phyloP scores from a whole-genome alignment of 1,140 invertebrate genomes.

The Laupala kohalensis region DNA sequence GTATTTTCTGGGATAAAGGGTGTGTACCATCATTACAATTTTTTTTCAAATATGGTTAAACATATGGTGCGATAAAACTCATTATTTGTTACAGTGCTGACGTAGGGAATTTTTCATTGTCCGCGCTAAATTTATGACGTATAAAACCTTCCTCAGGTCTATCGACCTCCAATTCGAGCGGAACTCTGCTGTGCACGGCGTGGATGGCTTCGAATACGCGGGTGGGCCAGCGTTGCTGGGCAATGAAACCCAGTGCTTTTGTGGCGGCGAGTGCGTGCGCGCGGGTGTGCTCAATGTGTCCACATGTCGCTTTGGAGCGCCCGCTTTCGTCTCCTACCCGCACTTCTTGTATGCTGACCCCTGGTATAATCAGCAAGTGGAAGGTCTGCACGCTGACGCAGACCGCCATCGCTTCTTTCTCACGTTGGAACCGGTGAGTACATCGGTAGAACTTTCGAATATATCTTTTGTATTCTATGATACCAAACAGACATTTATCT shows the following conservation, averaged over 20 bases:
- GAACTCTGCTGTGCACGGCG: conserved; percentile 28
- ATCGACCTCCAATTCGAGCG: conserved; percentile 23
- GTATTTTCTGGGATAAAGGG: too few species aligned
- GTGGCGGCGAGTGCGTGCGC: conserved; percentile 28
- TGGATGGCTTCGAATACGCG: conserved; percentile 43
- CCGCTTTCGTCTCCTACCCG: conserved; percentile 69
- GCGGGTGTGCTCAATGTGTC: conserved; percentile 53
- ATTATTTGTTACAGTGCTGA: too few species aligned
- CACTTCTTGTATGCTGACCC: conserved; percentile 74
- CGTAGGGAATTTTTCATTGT: too few species aligned
- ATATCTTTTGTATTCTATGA: background rate
- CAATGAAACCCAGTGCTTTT: conserved; percentile 49
- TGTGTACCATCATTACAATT: too few species aligned
- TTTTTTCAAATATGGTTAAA: too few species aligned
- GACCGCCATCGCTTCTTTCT: conserved; percentile 54
- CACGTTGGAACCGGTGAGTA: conserved; percentile 51
- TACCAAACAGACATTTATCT: background rate
- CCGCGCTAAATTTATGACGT: too few species aligned
- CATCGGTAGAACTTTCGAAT: background rate
- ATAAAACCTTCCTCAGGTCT: background rate
- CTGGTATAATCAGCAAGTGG: conserved; percentile 43
- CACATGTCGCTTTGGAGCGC: conserved; percentile 54
- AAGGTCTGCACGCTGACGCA: conserved; percentile 54
- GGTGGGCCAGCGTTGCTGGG: conserved; percentile 47
- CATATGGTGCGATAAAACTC: too few species aligned